Evolutionary conservation across 2,888 invertebrate genomes (phyloP), one percentile per base, ranked within the genome.

Genomic region (Andrena minutula): DNA sequence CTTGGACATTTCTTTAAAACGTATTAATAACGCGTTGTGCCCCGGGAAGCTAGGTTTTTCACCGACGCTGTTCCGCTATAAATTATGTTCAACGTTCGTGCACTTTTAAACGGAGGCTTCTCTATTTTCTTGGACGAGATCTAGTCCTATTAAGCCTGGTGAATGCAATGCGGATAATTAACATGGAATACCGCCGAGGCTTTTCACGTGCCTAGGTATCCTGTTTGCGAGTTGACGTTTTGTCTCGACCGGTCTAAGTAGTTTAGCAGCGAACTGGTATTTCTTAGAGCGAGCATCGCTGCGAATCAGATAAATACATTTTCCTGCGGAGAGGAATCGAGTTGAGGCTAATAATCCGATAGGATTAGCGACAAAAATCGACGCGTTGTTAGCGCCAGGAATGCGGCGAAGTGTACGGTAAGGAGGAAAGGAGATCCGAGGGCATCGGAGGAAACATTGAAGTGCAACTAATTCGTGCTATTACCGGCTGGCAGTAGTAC

Each of bases 1-100:
- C 91, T 91, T 89, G 89, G 89, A 87, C 86, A 89, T 91, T 91
- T 91, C 91, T 90, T 90, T 90, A 90, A 91, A 89, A 88, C 89
- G 88, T 89, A 90, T 90, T 91, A 90, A 90, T 89, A 90, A 90
- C 85, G 86, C 88, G 89, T 86, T 85, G 79, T 79, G 70, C 75
- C 58, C 58, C 23, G 69, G 65, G 69, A 73, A 78, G 74, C 60
- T 51, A 60, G 58, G 56, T 56, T 81, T 65, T 73, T 56, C 58
- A 3, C 20, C n/a, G 0, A 8, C 23, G 61, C 16, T 35, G 32
- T 58, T 63, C 51, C 20, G 70, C 35, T 74, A 83, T 82, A 82
- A 83, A 82, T 83, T 74, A 76, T 77, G 69, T 53, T 64, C 63
- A 63, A 56, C 69, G 47, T 30, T 74, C 64, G 53, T 28, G 8